phyloP scores from a whole-genome alignment of 1,140 invertebrate species.

The Maniola jurtina region DNA sequence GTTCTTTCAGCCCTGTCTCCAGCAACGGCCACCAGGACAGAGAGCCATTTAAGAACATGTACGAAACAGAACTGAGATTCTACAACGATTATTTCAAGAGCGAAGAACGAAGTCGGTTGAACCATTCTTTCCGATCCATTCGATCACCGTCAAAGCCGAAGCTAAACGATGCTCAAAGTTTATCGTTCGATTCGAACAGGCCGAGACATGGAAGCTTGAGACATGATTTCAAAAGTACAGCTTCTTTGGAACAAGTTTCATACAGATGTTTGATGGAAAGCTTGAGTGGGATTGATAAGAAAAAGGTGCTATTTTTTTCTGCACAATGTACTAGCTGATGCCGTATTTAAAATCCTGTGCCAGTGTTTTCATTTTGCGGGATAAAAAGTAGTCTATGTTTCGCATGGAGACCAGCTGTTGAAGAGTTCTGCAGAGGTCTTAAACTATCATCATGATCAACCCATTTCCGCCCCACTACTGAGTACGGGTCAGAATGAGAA shows the following conservation, averaged over 20 bases:
- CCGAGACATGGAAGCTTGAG: slow-evolving; percentile 53
- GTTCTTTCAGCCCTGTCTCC: slow-evolving; percentile 46
- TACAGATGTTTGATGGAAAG: slow-evolving; percentile 58
- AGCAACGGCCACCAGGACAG: slow-evolving; percentile 32
- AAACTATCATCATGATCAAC: too few relatives aligned
- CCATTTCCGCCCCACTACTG: too few relatives aligned
- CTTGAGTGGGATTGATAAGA: slow-evolving; percentile 45
- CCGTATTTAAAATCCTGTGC: too few relatives aligned
- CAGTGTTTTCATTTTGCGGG: too few relatives aligned
- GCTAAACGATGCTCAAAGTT: slow-evolving; percentile 41
- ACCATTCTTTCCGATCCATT: slow-evolving; percentile 61
- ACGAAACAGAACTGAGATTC: slow-evolving; percentile 50
- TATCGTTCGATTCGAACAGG: slow-evolving; percentile 55
- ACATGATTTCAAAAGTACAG: slow-evolving; percentile 53
- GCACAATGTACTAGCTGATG: too few relatives aligned
- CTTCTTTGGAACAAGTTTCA: slow-evolving; percentile 59
- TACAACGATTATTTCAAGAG: slow-evolving; percentile 65
- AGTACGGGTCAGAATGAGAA: too few relatives aligned
- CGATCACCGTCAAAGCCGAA: slow-evolving; percentile 46
- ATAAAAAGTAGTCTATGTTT: too few relatives aligned
- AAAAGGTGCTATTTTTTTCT: slow-evolving; percentile 45
- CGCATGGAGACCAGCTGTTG: too few relatives aligned
- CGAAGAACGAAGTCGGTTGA: slow-evolving; percentile 51
- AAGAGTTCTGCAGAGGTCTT: too few relatives aligned
- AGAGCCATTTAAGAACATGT: slow-evolving; percentile 31